A percentile compares a stretch with the other conserved stretches of the same genome.
Evolutionary conservation across 1,140 invertebrate species (phyloP).

Genomic region (Spodoptera litura): DNA sequence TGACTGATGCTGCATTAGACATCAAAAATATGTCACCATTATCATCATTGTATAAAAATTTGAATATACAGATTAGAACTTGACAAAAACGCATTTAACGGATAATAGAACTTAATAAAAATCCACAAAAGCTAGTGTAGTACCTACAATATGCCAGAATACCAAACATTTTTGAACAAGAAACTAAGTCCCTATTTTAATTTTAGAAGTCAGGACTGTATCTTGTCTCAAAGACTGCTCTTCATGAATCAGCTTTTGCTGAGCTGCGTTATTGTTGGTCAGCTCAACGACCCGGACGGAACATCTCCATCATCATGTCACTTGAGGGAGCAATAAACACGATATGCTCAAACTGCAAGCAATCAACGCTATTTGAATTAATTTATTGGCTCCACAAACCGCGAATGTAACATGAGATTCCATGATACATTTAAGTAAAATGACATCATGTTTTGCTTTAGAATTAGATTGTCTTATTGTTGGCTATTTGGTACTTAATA

Average conservation of each 20-base stretch:
- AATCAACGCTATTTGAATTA: conserved; percentile 28
- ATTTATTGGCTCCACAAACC: conserved; percentile 15
- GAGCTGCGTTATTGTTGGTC: not conserved
- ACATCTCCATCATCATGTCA: conserved; percentile 7
- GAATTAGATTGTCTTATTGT: not conserved
- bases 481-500: too few species aligned
- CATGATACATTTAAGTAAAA: not conserved
- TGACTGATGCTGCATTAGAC: too few species aligned
- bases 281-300: conserved; percentile 4
- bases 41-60: too few species aligned
- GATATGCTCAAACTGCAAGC: conserved; percentile 3
- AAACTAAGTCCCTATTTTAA: too few species aligned
- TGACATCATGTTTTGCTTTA: not conserved
- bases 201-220: too few species aligned
- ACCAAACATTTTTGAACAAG: too few species aligned
- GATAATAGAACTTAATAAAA: too few species aligned
- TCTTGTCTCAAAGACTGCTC: not conserved
- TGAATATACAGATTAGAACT: too few species aligned
- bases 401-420: not conserved
- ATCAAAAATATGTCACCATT: too few species aligned
- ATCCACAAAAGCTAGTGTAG: too few species aligned
- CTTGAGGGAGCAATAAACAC: conserved; percentile 13
- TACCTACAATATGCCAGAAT: too few species aligned
- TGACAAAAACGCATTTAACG: too few species aligned
- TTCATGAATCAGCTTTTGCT: conserved; percentile 15